phyloP scores from a whole-genome alignment of 2,888 invertebrate species.

The Agrilus cyanescens region DNA sequence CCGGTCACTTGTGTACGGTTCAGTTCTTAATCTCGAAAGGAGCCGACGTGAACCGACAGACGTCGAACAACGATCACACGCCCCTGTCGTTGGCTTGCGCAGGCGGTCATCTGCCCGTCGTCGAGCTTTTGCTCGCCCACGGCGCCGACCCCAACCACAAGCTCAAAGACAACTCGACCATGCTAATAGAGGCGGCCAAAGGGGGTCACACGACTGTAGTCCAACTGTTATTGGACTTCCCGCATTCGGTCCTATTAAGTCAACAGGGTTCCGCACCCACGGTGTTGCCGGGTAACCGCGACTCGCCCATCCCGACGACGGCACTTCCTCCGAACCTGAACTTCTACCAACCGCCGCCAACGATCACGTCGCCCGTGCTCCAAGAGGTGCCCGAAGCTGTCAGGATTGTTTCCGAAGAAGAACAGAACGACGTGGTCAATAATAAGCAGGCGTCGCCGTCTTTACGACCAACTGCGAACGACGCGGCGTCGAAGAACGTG shows the following conservation, averaged over 20 bases:
- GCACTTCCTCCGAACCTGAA: slow-evolving; percentile 20
- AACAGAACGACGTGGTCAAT: slow-evolving; percentile 10
- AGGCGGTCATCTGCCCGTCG: slow-evolving; percentile 88
- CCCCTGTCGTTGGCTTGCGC: slow-evolving; percentile 93
- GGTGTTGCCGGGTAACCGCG: slow-evolving; percentile 31
- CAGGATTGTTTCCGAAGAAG: slow-evolving; percentile 42
- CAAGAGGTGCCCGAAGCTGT: slow-evolving; percentile 50
- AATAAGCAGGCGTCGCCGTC: slow-evolving; percentile 6
- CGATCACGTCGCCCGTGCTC: slow-evolving; percentile 33
- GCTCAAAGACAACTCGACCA: slow-evolving; percentile 96
- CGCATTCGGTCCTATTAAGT: slow-evolving; percentile 68
- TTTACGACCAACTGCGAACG: slow-evolving; percentile 9
- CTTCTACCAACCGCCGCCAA: slow-evolving; percentile 34
- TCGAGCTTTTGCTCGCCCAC: slow-evolving; percentile 80
- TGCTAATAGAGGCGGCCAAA: slow-evolving; percentile 96
- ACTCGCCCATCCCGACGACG: slow-evolving; percentile 28
- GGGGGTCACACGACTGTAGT: slow-evolving; percentile 96
- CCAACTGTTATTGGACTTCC: slow-evolving; percentile 87
- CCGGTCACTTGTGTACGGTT: slow-evolving; percentile 92
- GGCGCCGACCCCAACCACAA: slow-evolving; percentile 94
- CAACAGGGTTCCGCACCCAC: slow-evolving; percentile 31
- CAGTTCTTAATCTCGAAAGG: slow-evolving; percentile 86
- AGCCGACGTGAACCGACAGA: slow-evolving; percentile 77
- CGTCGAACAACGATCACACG: slow-evolving; percentile 93
- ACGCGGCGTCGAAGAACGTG: slow-evolving; percentile 9